phyloP scores from a whole-genome alignment of 2,113 vertebrate genomes.

The Calyptommatus sinebrachiatus region DNA sequence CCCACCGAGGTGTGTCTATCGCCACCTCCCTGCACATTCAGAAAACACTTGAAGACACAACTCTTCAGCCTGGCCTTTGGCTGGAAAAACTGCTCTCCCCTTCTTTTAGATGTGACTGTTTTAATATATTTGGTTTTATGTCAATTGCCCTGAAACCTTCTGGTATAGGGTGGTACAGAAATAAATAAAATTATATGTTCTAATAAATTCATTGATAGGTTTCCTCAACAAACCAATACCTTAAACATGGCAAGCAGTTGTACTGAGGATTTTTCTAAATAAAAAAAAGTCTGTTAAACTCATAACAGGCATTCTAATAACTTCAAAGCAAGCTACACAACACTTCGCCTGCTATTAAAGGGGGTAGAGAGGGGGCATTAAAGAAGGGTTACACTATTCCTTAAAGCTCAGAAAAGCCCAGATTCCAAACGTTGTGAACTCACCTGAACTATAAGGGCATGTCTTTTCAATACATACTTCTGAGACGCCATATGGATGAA shows the following conservation, averaged over 20 bases:
- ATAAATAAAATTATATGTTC: background rate
- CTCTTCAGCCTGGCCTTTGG: too few relatives aligned
- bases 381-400: too few relatives aligned
- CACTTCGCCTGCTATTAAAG: background rate
- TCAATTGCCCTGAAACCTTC: too few relatives aligned
- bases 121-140: too few relatives aligned
- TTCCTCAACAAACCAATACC: background rate
- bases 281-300: background rate
- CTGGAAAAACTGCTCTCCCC: too few relatives aligned
- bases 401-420: background rate
- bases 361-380: background rate
- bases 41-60: too few relatives aligned
- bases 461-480: slow-evolving; percentile 90
- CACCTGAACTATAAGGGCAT: slow-evolving; percentile 92
- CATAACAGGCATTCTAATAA: background rate
- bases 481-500: slow-evolving; percentile 98
- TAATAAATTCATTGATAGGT: background rate
- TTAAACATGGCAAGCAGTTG: background rate
- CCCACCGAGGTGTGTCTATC: too few relatives aligned
- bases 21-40: too few relatives aligned
- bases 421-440: background rate
- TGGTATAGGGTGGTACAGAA: too few relatives aligned
- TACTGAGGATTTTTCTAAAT: background rate
- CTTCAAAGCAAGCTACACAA: background rate
- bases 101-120: too few relatives aligned